Conservation (phyloP, 2,113 vertebrate genomes). For the Ginglymostoma cirratum region DNA sequence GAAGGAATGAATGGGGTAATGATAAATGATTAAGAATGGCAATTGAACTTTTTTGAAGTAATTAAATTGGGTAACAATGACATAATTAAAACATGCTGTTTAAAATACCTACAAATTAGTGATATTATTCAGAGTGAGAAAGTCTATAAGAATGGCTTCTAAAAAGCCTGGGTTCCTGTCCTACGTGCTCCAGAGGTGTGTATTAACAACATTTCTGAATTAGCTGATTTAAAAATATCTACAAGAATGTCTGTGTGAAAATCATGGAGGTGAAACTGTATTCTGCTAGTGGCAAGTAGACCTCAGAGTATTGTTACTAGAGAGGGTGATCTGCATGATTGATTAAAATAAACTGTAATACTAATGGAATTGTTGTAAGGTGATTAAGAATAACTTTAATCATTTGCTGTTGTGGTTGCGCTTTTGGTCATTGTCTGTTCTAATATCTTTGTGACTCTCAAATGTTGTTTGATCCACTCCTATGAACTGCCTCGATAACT, state of each 20-base stretch:
- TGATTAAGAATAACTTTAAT: not conserved
- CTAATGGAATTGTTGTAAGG: not conserved
- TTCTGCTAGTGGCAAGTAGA: not conserved
- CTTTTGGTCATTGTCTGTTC: not conserved
- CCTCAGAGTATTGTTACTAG: not conserved
- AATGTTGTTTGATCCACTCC: not conserved
- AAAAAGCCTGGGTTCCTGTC: too few relatives aligned
- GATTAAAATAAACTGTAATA: not conserved
- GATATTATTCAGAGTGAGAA: not conserved
- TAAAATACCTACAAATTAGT: not conserved
- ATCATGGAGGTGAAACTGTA: not conserved
- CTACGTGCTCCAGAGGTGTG: too few relatives aligned
- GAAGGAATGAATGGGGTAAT: not conserved
- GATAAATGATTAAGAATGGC: not conserved
- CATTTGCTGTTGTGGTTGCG: not conserved
- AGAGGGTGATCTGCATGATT: not conserved
- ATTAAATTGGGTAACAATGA: not conserved
- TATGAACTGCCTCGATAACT: not conserved
- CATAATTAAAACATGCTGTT: not conserved
- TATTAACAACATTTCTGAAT: too few relatives aligned
- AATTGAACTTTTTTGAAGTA: not conserved
- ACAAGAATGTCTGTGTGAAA: not conserved
- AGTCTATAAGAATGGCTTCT: not conserved
- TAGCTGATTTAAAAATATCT: too few relatives aligned
- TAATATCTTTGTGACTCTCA: not conserved